Conservation (phyloP, 1,140 invertebrate species). For the Nylanderia fulva region DNA sequence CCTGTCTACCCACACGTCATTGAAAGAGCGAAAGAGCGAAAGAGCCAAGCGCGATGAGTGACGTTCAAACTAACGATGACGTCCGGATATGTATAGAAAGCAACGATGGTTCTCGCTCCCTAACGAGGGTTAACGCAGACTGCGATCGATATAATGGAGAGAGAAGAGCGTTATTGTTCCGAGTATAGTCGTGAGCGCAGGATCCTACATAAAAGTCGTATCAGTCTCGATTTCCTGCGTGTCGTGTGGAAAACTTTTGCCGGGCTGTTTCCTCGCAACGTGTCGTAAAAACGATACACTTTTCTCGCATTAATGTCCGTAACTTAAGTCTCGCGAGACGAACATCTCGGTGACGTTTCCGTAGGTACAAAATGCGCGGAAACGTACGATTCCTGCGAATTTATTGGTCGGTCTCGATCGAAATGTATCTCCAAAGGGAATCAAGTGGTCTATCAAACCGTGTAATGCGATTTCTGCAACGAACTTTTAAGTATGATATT, state of each 20-base stretch:
- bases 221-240: constrained; percentile 66
- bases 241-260: constrained; percentile 60
- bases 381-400: constrained; percentile 9
- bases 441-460: background rate
- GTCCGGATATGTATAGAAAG: constrained; percentile 44
- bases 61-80: constrained; percentile 48
- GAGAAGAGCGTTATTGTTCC: constrained; percentile 26
- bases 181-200: constrained; percentile 8
- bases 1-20: background rate
- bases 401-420: constrained; percentile 23
- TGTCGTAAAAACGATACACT: constrained; percentile 49
- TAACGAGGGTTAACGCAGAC: constrained; percentile 60
- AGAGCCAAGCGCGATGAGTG: constrained; percentile 43
- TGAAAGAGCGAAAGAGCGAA: constrained; percentile 23
- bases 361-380: constrained; percentile 24
- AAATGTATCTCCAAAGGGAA: constrained; percentile 12
- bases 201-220: constrained; percentile 64
- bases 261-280: background rate
- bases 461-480: constrained; percentile 1
- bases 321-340: constrained; percentile 45
- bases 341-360: constrained; percentile 1
- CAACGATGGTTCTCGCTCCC: background rate
- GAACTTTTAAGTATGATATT: background rate
- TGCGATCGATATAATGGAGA: constrained; percentile 56
- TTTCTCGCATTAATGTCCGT: constrained; percentile 61